Evolutionary conservation across 2,888 invertebrate genomes (phyloP).

Genomic region (Sphecodes monilicornis): DNA sequence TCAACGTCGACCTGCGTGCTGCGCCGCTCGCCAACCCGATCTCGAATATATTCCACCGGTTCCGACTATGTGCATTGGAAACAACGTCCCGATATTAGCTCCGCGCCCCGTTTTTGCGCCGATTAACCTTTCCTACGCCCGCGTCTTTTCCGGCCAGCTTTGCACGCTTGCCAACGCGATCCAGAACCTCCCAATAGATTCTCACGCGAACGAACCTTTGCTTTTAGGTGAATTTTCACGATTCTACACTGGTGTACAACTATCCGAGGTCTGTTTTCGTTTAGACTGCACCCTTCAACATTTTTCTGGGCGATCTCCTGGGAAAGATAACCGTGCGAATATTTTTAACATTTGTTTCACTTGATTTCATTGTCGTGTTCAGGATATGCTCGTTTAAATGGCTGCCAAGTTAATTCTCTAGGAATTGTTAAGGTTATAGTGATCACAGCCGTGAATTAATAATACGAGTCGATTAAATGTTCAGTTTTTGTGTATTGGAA

Average conservation of each 20-base stretch:
- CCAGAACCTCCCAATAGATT: slow-evolving; percentile 33
- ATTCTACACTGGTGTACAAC: not conserved
- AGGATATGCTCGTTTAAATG: not conserved
- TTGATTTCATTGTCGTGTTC: not conserved
- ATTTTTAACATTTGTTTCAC: not conserved
- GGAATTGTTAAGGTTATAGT: not conserved
- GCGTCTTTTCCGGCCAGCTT: slow-evolving; percentile 16
- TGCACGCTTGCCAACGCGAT: slow-evolving; percentile 15
- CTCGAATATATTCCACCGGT: slow-evolving; percentile 25
- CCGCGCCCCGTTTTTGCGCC: slow-evolving; percentile 61
- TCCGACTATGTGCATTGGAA: slow-evolving; percentile 28
- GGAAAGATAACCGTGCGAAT: slow-evolving; percentile 1
- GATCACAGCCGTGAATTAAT: not conserved
- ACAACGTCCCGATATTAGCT: slow-evolving; percentile 58
- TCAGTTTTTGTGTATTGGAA: not conserved
- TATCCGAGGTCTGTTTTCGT: not conserved
- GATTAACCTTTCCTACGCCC: slow-evolving; percentile 57
- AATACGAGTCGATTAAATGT: not conserved
- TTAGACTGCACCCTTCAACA: not conserved
- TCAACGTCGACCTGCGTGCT: slow-evolving; percentile 55
- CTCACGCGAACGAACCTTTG: slow-evolving; percentile 42
- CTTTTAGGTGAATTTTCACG: slow-evolving; percentile 7
- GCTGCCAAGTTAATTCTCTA: not conserved
- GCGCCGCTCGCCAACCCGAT: not conserved
- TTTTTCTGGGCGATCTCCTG: not conserved